Percentiles rank a stretch among this genome's conserved stretches.
Conservation (phyloP, 2,113 vertebrate genomes). For the Excalfactoria chinensis region DNA sequence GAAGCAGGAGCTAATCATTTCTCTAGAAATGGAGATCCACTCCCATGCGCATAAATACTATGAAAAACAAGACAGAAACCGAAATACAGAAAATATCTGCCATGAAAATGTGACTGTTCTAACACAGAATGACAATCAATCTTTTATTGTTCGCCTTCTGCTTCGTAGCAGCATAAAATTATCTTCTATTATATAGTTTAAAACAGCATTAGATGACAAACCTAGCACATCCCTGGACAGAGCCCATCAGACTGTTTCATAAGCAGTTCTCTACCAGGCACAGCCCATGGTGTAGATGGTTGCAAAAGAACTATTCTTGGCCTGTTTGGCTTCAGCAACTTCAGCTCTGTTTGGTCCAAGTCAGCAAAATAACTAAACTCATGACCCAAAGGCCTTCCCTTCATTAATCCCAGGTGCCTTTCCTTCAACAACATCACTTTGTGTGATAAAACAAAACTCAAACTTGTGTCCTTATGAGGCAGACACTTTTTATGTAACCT, state of each 20-base stretch:
- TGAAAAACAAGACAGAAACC: background rate
- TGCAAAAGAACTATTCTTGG: background rate
- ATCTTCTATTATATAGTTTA: background rate
- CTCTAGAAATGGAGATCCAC: conserved; percentile 20
- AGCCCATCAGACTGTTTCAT: background rate
- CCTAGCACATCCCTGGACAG: background rate
- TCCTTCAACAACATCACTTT: background rate
- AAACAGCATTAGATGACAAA: background rate
- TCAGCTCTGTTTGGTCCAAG: background rate
- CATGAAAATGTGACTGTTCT: background rate
- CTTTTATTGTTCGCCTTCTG: background rate
- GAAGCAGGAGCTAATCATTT: conserved; percentile 46
- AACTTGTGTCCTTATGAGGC: background rate
- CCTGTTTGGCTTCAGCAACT: background rate
- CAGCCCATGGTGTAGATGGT: background rate
- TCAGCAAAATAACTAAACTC: background rate
- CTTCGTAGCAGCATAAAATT: background rate
- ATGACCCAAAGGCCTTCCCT: background rate
- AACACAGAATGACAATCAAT: background rate
- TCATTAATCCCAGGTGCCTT: background rate
- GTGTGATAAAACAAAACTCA: background rate
- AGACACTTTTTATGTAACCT: background rate
- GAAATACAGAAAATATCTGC: background rate
- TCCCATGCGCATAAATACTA: background rate
- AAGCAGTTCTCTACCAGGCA: background rate